Conservation (phyloP, 1,140 invertebrate species). For the Drosophila sturtevanti region DNA sequence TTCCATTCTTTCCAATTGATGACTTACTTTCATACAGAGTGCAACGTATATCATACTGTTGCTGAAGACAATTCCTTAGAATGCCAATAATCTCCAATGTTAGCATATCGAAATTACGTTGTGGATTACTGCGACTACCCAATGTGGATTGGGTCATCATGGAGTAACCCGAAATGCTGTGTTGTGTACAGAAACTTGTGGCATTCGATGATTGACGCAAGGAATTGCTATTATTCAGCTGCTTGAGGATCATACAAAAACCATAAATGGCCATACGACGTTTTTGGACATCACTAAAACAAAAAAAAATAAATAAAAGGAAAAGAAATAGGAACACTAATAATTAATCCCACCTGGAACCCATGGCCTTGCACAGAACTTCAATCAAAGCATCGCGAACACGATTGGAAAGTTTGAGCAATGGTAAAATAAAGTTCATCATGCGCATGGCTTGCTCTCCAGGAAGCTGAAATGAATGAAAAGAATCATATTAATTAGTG, state of each 20-base stretch:
- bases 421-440: slow-evolving; percentile 79
- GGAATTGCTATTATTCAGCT: slow-evolving; percentile 76
- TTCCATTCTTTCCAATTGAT: neutral
- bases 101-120: slow-evolving; percentile 79
- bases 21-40: slow-evolving; percentile 74
- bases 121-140: slow-evolving; percentile 64
- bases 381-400: slow-evolving; percentile 78
- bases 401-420: slow-evolving; percentile 68
- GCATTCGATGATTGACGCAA: slow-evolving; percentile 58
- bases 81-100: slow-evolving; percentile 78
- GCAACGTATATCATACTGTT: slow-evolving; percentile 62
- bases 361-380: slow-evolving; percentile 73
- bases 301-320: neutral
- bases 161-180: slow-evolving; percentile 76
- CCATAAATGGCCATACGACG: slow-evolving; percentile 78
- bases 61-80: slow-evolving; percentile 71
- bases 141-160: slow-evolving; percentile 73
- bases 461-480: slow-evolving; percentile 53
- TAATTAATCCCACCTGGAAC: slow-evolving; percentile 43
- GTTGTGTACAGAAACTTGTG: slow-evolving; percentile 71
- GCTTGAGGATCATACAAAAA: slow-evolving; percentile 80
- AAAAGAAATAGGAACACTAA: neutral
- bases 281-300: slow-evolving; percentile 56
- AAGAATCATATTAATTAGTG: neutral
- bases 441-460: slow-evolving; percentile 81